A percentile compares a stretch with the other conserved stretches of the same genome.
Conservation (phyloP, 2,113 vertebrate species). For the Quiscalus mexicanus region DNA sequence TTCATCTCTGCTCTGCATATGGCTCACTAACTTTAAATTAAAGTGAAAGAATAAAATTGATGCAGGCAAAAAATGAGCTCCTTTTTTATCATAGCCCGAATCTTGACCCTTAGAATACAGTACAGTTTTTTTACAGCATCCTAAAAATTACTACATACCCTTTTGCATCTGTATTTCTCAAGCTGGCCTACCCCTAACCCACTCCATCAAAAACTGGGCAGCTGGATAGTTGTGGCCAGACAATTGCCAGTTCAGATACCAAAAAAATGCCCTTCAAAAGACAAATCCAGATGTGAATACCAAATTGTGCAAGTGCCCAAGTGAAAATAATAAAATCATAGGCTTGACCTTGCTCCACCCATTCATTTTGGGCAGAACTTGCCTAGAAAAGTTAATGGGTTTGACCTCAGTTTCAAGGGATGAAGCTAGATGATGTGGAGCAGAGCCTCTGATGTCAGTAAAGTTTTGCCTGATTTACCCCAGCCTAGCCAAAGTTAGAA, state of each 20-base stretch:
- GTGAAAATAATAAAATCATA: not conserved
- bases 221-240: not conserved
- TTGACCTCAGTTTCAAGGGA: slow-evolving; percentile 9
- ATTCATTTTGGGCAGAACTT: slow-evolving; percentile 3
- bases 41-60: not conserved
- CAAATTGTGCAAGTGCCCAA: not conserved
- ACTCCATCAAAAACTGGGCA: not conserved
- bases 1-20: not conserved
- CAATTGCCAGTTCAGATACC: not conserved
- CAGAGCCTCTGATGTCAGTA: not conserved
- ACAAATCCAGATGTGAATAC: not conserved
- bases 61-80: not conserved
- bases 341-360: not conserved
- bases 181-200: not conserved
- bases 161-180: not conserved
- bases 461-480: not conserved
- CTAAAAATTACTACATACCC: not conserved
- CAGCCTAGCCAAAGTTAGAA: not conserved
- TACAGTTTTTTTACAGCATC: not conserved
- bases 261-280: not conserved
- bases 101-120: not conserved
- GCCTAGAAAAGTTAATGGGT: not conserved
- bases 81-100: not conserved
- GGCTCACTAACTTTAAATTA: not conserved
- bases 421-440: not conserved